Conservation (phyloP, 2,113 vertebrate genomes). For the Circaetus cinerascens region DNA sequence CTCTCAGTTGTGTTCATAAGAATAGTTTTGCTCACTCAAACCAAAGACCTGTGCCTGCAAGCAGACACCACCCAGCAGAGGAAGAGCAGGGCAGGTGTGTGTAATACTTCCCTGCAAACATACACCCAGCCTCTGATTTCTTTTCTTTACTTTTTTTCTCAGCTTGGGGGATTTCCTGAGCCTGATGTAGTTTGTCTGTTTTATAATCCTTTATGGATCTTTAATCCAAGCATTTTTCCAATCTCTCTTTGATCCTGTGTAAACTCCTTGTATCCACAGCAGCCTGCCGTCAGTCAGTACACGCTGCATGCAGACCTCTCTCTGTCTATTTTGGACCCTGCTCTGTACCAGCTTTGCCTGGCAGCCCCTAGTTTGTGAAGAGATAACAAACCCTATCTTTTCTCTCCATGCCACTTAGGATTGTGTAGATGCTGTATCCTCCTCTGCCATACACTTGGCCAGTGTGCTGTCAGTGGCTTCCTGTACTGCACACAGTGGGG, state of each 20-base stretch:
- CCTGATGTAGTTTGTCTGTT: background rate
- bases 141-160: background rate
- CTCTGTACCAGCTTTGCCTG: background rate
- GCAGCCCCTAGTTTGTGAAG: background rate
- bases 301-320: background rate
- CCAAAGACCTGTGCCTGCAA: background rate
- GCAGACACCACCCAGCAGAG: background rate
- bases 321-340: background rate
- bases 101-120: background rate
- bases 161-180: background rate
- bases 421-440: background rate
- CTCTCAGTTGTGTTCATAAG: background rate
- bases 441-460: background rate
- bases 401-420: background rate
- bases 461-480: background rate
- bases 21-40: background rate
- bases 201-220: background rate
- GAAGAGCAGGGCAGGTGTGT: background rate
- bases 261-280: background rate
- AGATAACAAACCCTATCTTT: background rate
- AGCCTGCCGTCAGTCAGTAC: background rate
- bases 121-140: background rate
- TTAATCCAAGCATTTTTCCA: background rate
- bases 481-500: accelerated
- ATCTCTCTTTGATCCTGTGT: background rate